phyloP scores from a whole-genome alignment of 2,888 invertebrate genomes.

The Drosophila mimetica region DNA sequence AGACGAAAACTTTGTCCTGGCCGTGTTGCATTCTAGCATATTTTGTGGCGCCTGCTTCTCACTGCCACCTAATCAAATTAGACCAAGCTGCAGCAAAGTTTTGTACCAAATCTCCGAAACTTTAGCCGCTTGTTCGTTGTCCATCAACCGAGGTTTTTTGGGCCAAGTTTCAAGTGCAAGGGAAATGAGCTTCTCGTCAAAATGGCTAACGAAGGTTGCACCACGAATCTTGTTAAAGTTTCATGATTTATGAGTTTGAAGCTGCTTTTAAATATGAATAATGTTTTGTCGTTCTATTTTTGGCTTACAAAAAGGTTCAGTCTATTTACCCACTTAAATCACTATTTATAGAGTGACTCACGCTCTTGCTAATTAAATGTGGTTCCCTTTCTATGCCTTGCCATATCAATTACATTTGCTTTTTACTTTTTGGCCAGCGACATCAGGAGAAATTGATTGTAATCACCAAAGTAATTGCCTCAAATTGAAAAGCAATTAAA shows the following conservation, averaged over 20 bases:
- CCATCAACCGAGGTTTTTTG: slow-evolving; percentile 20
- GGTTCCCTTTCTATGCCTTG: neutral
- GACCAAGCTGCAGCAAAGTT: slow-evolving; percentile 44
- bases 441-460: neutral
- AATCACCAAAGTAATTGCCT: slow-evolving; percentile 41
- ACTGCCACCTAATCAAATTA: slow-evolving; percentile 65
- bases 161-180: slow-evolving; percentile 25
- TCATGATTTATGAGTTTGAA: slow-evolving; percentile 2
- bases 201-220: slow-evolving; percentile 34
- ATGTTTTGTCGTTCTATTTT: neutral
- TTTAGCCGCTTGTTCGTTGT: slow-evolving; percentile 39
- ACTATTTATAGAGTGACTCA: neutral
- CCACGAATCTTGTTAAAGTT: slow-evolving; percentile 13
- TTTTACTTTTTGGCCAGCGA: neutral
- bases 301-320: no score
- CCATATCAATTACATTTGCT: slow-evolving; percentile 6
- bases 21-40: slow-evolving; percentile 51
- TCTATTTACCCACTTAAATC: neutral
- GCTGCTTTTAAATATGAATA: slow-evolving; percentile 12
- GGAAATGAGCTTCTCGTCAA: slow-evolving; percentile 34
- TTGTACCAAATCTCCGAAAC: slow-evolving; percentile 52
- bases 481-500: slow-evolving; percentile 44
- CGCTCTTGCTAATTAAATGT: neutral
- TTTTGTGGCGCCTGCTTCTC: slow-evolving; percentile 37
- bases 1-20: slow-evolving; percentile 16